phyloP scores from a whole-genome alignment of 2,113 vertebrate species.

The Ploceus nigricollis region DNA sequence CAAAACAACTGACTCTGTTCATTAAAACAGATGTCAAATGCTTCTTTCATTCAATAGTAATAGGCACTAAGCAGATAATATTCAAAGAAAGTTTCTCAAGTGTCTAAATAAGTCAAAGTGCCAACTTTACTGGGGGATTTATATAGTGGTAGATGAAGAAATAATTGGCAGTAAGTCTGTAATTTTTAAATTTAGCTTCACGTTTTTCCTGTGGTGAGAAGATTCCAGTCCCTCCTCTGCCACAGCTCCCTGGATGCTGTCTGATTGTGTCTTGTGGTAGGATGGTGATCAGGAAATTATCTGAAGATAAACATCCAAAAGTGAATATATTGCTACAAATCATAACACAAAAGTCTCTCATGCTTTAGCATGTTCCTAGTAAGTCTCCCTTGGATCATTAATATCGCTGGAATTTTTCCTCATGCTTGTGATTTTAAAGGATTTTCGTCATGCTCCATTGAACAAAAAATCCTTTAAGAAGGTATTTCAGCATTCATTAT shows the following conservation, averaged over 20 bases:
- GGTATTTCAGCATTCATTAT: background rate
- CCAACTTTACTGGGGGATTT: background rate
- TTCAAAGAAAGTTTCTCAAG: background rate
- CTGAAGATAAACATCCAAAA: background rate
- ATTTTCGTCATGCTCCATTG: background rate
- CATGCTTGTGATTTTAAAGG: background rate
- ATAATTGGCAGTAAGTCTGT: background rate
- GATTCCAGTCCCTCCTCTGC: background rate
- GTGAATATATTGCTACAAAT: background rate
- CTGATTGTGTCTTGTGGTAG: background rate
- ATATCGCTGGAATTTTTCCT: background rate
- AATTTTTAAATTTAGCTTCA: background rate
- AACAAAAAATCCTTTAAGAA: background rate
- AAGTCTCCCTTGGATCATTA: background rate
- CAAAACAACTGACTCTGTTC: background rate
- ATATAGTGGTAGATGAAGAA: background rate
- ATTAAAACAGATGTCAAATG: background rate
- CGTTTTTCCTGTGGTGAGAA: background rate
- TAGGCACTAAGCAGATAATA: background rate
- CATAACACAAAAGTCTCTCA: background rate
- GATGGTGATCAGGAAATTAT: background rate
- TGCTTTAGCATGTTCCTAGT: background rate
- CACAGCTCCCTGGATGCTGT: background rate
- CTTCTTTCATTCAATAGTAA: background rate
- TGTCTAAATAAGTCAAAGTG: background rate